Percentiles rank a stretch among this genome's conserved stretches.
These are phyloP conservation scores for Eulithis testata DNA, from an alignment of 2,888 invertebrate species.

Conservation along the genomic window DNA sequence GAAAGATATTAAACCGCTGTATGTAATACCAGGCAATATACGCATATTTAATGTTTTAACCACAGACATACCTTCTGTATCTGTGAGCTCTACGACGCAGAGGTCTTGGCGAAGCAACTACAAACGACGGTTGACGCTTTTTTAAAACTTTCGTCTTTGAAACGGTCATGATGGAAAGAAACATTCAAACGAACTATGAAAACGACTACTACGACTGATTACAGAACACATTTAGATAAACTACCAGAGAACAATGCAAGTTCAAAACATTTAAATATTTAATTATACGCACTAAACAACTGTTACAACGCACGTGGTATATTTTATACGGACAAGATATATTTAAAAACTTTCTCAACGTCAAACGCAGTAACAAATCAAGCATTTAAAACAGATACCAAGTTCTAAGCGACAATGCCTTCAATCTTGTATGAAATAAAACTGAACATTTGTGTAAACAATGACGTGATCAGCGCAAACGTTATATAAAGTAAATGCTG, in stretches of 20 bases:
- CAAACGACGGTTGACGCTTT: constrained; percentile 44
- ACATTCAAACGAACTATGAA: constrained; percentile 1
- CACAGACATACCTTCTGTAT: constrained; percentile 46
- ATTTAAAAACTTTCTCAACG: constrained; percentile 36
- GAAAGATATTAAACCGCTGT: constrained; percentile 6
- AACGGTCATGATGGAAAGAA: constrained; percentile 39
- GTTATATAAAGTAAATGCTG: constrained; percentile 20
- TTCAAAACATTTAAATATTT: constrained; percentile 24
- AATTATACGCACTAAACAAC: constrained; percentile 22
- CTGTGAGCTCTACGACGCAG: constrained; percentile 50
- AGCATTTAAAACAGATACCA: constrained; percentile 20
- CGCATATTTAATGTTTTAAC: not conserved
- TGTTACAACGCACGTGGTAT: constrained; percentile 29
- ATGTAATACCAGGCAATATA: not conserved
- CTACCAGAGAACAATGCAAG: constrained; percentile 24
- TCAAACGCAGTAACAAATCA: constrained; percentile 21
- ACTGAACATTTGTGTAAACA: constrained; percentile 33
- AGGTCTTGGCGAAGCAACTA: constrained; percentile 45
- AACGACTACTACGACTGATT: not conserved
- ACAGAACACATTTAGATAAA: constrained; percentile 8
- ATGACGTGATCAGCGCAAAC: constrained; percentile 19
- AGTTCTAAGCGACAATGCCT: constrained; percentile 12
- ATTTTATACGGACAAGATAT: constrained; percentile 28
- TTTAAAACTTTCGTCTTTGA: constrained; percentile 37
- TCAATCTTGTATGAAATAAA: constrained; percentile 15